A percentile compares a stretch with the other conserved stretches of the same genome.
Conservation (phyloP, 2,113 vertebrate genomes). For the Hucho hucho region DNA sequence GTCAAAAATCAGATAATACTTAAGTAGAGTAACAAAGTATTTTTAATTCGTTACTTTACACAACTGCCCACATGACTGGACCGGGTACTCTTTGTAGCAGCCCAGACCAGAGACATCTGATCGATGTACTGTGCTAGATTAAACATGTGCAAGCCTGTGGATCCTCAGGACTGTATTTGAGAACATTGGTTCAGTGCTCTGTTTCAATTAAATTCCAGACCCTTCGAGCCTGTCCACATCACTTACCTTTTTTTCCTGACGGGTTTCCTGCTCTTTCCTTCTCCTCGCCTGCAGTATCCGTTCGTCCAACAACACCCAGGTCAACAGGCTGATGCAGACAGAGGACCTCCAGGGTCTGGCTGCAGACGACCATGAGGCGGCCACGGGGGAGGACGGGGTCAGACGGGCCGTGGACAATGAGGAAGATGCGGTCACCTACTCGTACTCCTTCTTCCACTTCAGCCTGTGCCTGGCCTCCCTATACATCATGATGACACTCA, state of each 20-base stretch:
- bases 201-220: not conserved
- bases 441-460: conserved; percentile 93
- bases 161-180: too few relatives aligned
- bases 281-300: conserved; percentile 75
- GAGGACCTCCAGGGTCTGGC: conserved; percentile 72
- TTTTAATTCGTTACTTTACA: too few relatives aligned
- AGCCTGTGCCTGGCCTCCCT: conserved; percentile 86
- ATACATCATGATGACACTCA: conserved; percentile 97
- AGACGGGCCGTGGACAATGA: conserved; percentile 84
- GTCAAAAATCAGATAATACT: too few relatives aligned
- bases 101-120: too few relatives aligned
- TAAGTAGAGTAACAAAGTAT: too few relatives aligned
- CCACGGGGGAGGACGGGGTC: conserved; percentile 49
- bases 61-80: too few relatives aligned
- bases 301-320: conserved; percentile 84
- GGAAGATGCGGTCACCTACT: conserved; percentile 83
- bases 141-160: not conserved
- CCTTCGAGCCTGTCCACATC: not conserved
- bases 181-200: not conserved
- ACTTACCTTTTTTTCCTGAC: not conserved
- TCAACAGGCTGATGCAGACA: conserved; percentile 90
- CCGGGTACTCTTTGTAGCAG: too few relatives aligned
- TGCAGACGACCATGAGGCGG: rapidly evolving
- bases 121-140: too few relatives aligned
- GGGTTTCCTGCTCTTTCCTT: not conserved